phyloP scores from a whole-genome alignment of 2,113 vertebrate species.

The Lathamus discolor region DNA sequence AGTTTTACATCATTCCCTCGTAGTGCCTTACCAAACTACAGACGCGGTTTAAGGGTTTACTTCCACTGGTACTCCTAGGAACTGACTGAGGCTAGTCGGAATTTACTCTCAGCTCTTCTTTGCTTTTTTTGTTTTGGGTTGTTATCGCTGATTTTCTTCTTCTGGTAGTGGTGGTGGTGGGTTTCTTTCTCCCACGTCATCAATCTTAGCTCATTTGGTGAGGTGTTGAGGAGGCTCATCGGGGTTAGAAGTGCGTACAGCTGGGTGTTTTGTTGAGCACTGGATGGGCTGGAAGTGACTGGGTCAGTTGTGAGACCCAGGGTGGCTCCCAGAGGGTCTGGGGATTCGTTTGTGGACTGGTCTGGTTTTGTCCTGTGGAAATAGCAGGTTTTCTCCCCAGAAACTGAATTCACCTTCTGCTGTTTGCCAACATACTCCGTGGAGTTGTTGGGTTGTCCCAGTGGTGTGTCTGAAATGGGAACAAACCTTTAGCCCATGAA shows the following conservation, averaged over 20 bases:
- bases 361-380: slow-evolving; percentile 8
- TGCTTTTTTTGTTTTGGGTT: not conserved
- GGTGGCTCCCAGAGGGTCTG: not conserved
- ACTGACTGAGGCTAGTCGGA: slow-evolving; percentile 76
- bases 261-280: not conserved
- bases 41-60: slow-evolving; percentile 83
- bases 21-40: slow-evolving; percentile 98
- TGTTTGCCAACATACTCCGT: not conserved
- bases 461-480: not conserved
- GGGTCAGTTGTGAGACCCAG: not conserved
- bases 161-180: not conserved
- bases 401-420: slow-evolving; percentile 34
- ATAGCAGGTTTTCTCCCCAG: not conserved
- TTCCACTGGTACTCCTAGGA: slow-evolving; percentile 83
- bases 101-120: slow-evolving; percentile 63
- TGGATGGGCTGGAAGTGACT: not conserved
- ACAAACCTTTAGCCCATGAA: not conserved
- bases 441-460: not conserved
- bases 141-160: slow-evolving; percentile 32
- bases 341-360: not conserved
- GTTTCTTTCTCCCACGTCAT: not conserved
- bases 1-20: slow-evolving; percentile 89
- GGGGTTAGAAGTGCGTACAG: not conserved
- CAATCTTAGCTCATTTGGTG: slow-evolving; percentile 33
- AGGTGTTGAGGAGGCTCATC: not conserved